These are phyloP conservation scores for Albula goreensis DNA, from an alignment of 2,113 vertebrate genomes.

Conservation along the genomic window DNA sequence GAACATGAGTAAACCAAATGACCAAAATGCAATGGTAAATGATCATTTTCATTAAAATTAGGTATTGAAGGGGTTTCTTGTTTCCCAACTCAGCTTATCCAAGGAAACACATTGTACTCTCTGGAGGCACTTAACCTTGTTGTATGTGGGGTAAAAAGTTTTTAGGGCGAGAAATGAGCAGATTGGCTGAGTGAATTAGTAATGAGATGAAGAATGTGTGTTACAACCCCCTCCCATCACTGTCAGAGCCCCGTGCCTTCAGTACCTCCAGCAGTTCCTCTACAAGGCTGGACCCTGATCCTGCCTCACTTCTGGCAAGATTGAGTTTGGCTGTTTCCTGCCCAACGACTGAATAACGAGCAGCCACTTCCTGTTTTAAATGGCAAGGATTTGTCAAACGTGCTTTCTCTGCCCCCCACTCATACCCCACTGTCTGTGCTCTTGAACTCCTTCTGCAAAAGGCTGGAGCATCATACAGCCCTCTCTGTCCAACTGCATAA, in stretches of 20 bases:
- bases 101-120: no score
- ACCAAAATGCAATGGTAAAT: no score
- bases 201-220: neutral
- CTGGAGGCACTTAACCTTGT: no score
- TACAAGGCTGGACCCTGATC: neutral
- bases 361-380: constrained; percentile 19
- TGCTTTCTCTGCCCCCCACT: no score
- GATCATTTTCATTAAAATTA: no score
- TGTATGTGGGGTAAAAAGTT: neutral
- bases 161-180: neutral
- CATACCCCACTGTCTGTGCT: neutral
- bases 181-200: neutral
- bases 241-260: neutral
- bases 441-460: neutral
- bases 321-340: neutral
- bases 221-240: neutral
- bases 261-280: neutral
- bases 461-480: no score
- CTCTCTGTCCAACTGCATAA: no score
- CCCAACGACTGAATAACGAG: neutral
- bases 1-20: no score
- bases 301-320: neutral
- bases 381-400: neutral
- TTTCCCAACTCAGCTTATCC: neutral
- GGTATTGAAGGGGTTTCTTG: neutral